Evolutionary conservation across 1,140 invertebrate species (phyloP).

Genomic region (Samia ricini): DNA sequence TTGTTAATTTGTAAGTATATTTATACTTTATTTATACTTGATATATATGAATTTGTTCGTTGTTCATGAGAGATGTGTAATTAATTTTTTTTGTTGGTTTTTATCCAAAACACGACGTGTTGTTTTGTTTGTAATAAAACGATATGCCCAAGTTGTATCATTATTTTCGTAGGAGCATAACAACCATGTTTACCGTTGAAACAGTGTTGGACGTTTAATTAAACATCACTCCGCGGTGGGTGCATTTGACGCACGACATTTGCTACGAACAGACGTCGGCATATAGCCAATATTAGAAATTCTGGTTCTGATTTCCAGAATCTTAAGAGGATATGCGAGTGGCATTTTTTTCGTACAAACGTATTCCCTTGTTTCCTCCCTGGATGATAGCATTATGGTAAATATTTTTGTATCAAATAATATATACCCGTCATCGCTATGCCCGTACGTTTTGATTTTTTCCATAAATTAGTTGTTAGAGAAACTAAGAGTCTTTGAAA

Average conservation of each 20-base stretch:
- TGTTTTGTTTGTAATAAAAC: conserved; percentile 8
- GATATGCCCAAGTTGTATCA: conserved; percentile 12
- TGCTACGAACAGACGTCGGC: conserved; percentile 9
- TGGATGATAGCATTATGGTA: too few species aligned
- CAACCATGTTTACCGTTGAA: conserved; percentile 24
- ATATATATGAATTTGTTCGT: neutral
- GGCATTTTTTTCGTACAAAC: too few species aligned
- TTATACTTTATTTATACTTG: too few species aligned
- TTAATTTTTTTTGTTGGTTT: conserved; percentile 17
- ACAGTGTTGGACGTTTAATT: conserved; percentile 29
- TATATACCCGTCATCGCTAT: too few species aligned
- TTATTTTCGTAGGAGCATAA: conserved; percentile 18
- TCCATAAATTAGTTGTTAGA: too few species aligned
- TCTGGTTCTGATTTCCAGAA: conserved; percentile 10
- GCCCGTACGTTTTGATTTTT: too few species aligned
- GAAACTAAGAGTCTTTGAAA: too few species aligned
- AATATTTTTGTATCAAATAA: too few species aligned
- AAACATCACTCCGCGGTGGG: conserved; percentile 26
- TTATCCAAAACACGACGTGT: conserved; percentile 17
- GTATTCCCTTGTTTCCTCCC: too few species aligned
- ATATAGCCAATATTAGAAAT: conserved; percentile 23
- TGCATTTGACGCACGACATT: conserved; percentile 31
- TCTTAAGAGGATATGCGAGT: too few species aligned
- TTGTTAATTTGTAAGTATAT: conserved; percentile 95
- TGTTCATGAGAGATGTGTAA: neutral